Conservation (phyloP, 2,113 vertebrate genomes). For the Daboia siamensis region DNA sequence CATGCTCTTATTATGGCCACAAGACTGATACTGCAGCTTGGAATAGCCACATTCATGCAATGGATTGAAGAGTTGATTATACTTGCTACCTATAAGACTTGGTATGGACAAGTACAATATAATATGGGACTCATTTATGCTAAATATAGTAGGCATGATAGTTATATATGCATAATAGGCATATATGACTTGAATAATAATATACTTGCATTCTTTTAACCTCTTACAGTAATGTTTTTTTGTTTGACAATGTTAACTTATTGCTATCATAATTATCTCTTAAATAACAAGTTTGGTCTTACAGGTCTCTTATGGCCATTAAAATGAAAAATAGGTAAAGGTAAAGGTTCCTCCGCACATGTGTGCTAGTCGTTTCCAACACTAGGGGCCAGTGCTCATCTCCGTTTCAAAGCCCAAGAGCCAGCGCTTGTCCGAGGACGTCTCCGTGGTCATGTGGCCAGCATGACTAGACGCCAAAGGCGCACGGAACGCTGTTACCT, state of each 20-base stretch:
- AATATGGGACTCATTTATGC: not conserved
- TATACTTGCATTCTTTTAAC: not conserved
- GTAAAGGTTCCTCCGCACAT: too few species aligned
- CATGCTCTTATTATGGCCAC: not conserved
- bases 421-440: too few species aligned
- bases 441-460: too few species aligned
- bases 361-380: too few species aligned
- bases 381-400: too few species aligned
- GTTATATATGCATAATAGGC: not conserved
- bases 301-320: not conserved
- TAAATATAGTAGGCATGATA: not conserved
- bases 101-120: not conserved
- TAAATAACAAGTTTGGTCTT: not conserved
- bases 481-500: too few species aligned
- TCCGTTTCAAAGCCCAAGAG: too few species aligned
- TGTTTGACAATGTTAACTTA: too few species aligned
- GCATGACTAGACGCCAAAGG: too few species aligned
- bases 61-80: not conserved
- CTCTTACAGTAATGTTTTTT: too few species aligned
- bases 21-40: not conserved
- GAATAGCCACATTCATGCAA: not conserved
- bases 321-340: not conserved
- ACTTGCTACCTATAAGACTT: not conserved
- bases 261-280: too few species aligned
- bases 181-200: not conserved